These are phyloP conservation scores for Drosophila kohkoa DNA, from an alignment of 1,140 invertebrate genomes.

Conservation along the genomic window DNA sequence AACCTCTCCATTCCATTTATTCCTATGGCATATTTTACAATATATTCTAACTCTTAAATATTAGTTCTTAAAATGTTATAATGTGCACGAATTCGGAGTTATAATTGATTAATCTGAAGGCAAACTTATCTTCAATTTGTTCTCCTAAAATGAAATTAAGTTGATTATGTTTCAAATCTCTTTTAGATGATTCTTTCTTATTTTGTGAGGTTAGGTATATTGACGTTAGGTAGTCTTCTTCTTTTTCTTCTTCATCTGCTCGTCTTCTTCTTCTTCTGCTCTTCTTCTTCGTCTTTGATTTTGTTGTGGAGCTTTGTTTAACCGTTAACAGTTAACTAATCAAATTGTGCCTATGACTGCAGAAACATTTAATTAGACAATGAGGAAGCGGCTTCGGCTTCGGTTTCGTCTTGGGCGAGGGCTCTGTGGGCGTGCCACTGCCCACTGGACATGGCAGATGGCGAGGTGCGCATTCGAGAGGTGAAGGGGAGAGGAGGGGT, in stretches of 20 bases:
- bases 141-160: no score
- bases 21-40: no score
- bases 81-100: no score
- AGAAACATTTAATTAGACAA: slow-evolving; percentile 66
- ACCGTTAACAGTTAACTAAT: slow-evolving; percentile 58
- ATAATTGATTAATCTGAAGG: no score
- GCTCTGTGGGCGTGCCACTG: neutral
- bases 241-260: neutral
- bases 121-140: no score
- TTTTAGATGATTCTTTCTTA: no score
- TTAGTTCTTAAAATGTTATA: no score
- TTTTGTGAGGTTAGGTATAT: no score
- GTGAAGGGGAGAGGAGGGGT: neutral
- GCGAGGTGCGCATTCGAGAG: neutral
- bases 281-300: neutral
- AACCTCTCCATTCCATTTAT: no score
- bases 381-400: slow-evolving; percentile 34
- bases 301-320: neutral
- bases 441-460: neutral
- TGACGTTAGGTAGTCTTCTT: no score
- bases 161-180: no score
- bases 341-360: slow-evolving; percentile 49
- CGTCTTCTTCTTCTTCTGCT: neutral
- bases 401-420: slow-evolving; percentile 1
- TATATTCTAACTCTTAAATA: no score